Evolutionary conservation across 2,888 invertebrate genomes (phyloP), one percentile per base, ranked within the genome.

Genomic region (Cyaniris semiargus): DNA sequence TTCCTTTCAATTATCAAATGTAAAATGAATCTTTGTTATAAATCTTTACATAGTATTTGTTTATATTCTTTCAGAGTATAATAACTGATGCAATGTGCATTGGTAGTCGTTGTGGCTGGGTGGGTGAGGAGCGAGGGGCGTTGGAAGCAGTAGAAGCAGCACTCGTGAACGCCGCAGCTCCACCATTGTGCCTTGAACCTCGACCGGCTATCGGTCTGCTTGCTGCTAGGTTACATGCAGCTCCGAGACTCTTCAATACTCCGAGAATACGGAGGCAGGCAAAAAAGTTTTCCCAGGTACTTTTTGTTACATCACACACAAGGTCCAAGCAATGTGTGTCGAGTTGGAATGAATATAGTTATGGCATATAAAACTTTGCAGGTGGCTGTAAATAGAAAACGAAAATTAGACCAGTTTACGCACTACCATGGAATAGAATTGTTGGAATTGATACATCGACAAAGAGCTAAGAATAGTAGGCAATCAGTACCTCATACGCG

Each of bases 131-230:
- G 85, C 95, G 96, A 79, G 94, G 96, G 78, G 95, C 96, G 0
- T 78, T 91, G 13, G 93, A 93, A 77, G 92, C 92, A 76, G 90
- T 98, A 78, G 99, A 99, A 89, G 97, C 98, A 80, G 97, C 97
- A 83, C 89, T 99, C 79, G 95, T 98, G 60, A 95, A 97, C 84
- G 97, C 97, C 18, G 97, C 98, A 5, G 96, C 97, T 80, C 98
- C 97, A 18, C 97, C 97, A 6, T 92, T 99, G 56, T 98, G 98
- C 88, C 94, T 99, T 76, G 98, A 98, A 90, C 98, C 98, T 4
- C 96, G 97, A 84, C 97, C 97, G 3, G 95, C 96, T 38, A 96
- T 98, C 70, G 96, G 97, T 44, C 90, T 97, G 76, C 94, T 97
- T 78, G 96, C 97, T 48, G 97, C 97, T 76, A 95, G 96, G 82